phyloP scores from a whole-genome alignment of 1,140 invertebrate genomes.

The Cotesia glomerata region DNA sequence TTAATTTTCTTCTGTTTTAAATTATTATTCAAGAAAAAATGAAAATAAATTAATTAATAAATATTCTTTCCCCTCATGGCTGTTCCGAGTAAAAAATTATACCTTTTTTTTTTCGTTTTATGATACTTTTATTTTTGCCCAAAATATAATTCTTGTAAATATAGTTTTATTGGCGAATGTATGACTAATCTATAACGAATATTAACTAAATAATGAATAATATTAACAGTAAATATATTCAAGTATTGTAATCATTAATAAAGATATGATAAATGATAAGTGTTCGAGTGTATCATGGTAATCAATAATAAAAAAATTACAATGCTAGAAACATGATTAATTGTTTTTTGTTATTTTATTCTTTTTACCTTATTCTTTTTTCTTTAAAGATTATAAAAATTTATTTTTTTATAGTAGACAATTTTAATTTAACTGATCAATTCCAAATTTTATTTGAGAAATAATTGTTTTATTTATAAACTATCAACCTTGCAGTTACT shows the following conservation, averaged over 20 bases:
- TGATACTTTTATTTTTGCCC: constrained; percentile 6
- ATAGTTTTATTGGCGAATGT: constrained; percentile 28
- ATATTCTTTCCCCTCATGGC: constrained; percentile 59
- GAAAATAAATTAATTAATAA: too few relatives aligned
- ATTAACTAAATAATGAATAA: constrained; percentile 6
- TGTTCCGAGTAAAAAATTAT: constrained; percentile 33
- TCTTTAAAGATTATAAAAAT: too few relatives aligned
- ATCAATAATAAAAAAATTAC: constrained; percentile 16
- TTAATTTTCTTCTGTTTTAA: constrained; percentile 8
- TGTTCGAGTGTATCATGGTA: constrained; percentile 21
- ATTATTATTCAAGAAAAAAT: constrained; percentile 28
- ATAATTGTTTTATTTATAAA: too few relatives aligned
- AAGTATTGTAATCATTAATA: too few relatives aligned
- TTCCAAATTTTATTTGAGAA: too few relatives aligned
- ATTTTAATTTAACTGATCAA: too few relatives aligned
- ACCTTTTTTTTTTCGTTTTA: constrained; percentile 20
- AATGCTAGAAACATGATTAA: background rate
- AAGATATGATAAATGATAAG: background rate
- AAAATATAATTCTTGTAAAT: constrained; percentile 24
- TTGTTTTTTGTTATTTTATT: too few relatives aligned
- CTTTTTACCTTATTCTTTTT: too few relatives aligned
- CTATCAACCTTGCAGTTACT: too few relatives aligned
- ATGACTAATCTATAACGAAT: constrained; percentile 9
- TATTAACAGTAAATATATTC: background rate
- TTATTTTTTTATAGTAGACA: too few relatives aligned